Conservation (phyloP, 2,113 vertebrate species). For the Melospiza melodia region DNA sequence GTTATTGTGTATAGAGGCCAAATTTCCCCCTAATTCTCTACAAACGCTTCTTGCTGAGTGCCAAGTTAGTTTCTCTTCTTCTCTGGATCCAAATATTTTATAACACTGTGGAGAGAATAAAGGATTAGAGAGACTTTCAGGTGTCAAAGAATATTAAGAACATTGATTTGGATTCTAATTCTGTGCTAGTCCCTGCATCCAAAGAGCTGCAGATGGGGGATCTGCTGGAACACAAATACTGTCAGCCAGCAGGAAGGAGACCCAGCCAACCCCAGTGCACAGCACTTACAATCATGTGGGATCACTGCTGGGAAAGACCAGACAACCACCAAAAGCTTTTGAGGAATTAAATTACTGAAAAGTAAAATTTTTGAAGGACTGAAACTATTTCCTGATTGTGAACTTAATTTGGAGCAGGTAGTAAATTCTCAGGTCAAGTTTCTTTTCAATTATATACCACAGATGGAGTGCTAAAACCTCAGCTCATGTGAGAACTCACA, state of each 20-base stretch:
- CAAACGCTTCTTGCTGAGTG: slow-evolving; percentile 78
- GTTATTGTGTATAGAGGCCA: slow-evolving; percentile 79
- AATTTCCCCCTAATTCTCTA: slow-evolving; percentile 79
- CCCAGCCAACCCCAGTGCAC: not conserved
- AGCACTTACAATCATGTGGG: not conserved
- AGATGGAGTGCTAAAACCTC: not conserved
- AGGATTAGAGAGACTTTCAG: not conserved
- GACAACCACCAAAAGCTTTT: not conserved
- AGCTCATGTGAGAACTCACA: not conserved
- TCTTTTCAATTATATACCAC: not conserved
- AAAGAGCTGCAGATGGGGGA: not conserved
- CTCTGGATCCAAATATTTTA: slow-evolving; percentile 71
- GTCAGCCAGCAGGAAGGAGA: not conserved
- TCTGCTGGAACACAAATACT: not conserved
- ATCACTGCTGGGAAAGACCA: not conserved
- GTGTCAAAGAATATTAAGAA: not conserved
- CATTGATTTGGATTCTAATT: not conserved
- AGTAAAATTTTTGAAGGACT: not conserved
- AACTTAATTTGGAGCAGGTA: not conserved
- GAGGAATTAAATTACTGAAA: not conserved
- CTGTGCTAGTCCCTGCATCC: not conserved
- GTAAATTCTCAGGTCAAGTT: not conserved
- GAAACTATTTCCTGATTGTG: not conserved
- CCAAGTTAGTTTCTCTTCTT: slow-evolving; percentile 78
- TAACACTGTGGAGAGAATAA: slow-evolving; percentile 79